Evolutionary conservation across 2,888 invertebrate genomes (phyloP), one percentile per base, ranked within the genome.

Genomic region (Dryobota labecula): DNA sequence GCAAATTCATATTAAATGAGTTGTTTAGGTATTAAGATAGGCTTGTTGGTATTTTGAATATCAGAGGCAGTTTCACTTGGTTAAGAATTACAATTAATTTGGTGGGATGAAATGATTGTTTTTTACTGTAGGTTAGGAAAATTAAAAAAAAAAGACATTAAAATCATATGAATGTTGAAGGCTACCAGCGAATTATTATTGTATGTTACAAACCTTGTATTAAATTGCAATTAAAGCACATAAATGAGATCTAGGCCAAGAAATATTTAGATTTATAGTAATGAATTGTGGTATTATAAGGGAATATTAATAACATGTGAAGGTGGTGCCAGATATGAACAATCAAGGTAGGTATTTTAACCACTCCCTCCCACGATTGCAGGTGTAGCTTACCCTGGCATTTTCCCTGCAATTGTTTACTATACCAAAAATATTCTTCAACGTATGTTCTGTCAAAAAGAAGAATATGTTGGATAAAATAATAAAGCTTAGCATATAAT

Each of bases 301-400:
- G 24, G 6, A 36, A 43, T 36, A 49, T 45, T 30, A 38, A 30
- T 41, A 36, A 53, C 58, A 61, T 86, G 84, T 88, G 90, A 89
- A 87, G 88, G 89, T 90, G 87, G 89, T 90, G 90, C 86, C 78
- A 82, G 76, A 77, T 86, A 86, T 88, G 89, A 92, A 85, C 85
- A 88, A 88, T 88, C 85, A 75, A 68, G 68, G 57, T 67, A 58
- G 36, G 74, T 64, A 60, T 73, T 86, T 90, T 89, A 90, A 90
- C 94, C 94, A 94, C 94, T 94, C 95, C 94, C 95, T 94, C 95
- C 94, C 93, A 92, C 89, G 82, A 84, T 78, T 84, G 80, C 92
- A 92, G 89, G 89, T 93, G 92, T 89, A 89, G 88, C 95, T 96
- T 96, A 96, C 95, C 95, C 95, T 89, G 95, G 95, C 95, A 96